Base-by-base conservation (phyloP, 2,797 vertebrate species). In the Xenentodon cancila region DNA sequence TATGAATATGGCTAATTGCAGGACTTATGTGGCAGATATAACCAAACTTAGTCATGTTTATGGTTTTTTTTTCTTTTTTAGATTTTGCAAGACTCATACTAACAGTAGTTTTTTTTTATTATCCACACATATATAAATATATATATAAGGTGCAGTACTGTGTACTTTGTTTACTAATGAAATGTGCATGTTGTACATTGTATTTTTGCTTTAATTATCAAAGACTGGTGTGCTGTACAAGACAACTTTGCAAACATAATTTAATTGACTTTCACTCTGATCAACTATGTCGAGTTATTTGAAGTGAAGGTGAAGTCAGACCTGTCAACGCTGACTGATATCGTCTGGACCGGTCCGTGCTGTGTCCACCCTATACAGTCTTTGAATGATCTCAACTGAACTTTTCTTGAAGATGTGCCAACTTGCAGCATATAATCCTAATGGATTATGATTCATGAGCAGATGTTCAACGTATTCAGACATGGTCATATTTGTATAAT, bases 311-410 rank as follows among this genome's bases (percentile, higher is more conserved):
- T 9, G 25, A 49, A 42, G 30, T 50, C 9, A 12, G 11, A 27
- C 1, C n/a, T 20, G 3, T 12, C 18, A 19, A n/a, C 11, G 3
- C 17, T 56, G 16, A 37, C 1, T 17, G 15, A 16, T 13, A 15
- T 21, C 2, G 54, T 17, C 13, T 37, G n/a, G 6, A 17, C 13
- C 20, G 11, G 50, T 25, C 7, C 25, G 25, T 5, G 25, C 25
- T 25, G 25, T 25, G 25, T 25, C 3, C 25, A 25, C 25, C 5
- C 25, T 25, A 25, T 25, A 25, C 6, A 13, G 8, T 6, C 27
- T 64, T 64, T 64, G 25, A 54, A n/a, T 16, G 40, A 11, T 27
- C 55, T 53, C 17, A 34, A 37, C 7, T 3, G 13, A 59, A 25
- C 13, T 3, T 12, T 3, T 58, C 17, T 58, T 54, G 13, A 21